These are phyloP conservation scores for Cygnus atratus DNA, from an alignment of 2,113 vertebrate species.

Conservation along the genomic window DNA sequence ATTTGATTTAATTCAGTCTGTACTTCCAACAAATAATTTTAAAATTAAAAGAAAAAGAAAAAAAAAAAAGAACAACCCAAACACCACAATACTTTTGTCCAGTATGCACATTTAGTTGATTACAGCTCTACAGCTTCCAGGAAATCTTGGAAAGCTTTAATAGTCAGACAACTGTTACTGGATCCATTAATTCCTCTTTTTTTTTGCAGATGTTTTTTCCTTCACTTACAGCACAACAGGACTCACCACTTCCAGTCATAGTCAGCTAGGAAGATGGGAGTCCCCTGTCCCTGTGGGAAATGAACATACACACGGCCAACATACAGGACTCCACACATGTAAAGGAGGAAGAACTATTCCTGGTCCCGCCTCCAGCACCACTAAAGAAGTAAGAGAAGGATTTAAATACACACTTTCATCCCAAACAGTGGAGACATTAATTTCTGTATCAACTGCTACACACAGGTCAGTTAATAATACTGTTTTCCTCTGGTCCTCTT, in stretches of 20 bases:
- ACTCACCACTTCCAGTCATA: neutral
- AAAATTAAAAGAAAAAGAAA: constrained; percentile 40
- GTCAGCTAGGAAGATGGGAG: neutral
- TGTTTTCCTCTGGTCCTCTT: neutral
- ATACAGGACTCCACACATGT: neutral
- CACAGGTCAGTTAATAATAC: neutral
- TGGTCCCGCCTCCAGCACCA: neutral
- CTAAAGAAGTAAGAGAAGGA: neutral
- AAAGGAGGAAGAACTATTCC: neutral
- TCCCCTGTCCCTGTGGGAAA: neutral
- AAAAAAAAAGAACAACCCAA: neutral
- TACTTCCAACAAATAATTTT: constrained; percentile 56
- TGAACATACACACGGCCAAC: neutral
- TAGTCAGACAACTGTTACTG: neutral
- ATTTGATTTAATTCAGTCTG: constrained; percentile 64
- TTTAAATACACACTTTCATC: neutral
- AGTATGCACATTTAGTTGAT: neutral
- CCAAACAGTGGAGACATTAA: neutral
- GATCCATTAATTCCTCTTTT: neutral
- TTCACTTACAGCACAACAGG: neutral
- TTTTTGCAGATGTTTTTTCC: neutral
- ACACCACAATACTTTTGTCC: neutral
- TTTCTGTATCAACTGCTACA: neutral
- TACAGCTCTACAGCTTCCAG: neutral
- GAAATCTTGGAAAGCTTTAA: constrained; percentile 18